These are phyloP conservation scores for Spodoptera littoralis DNA, from an alignment of 2,888 invertebrate genomes.

Conservation along the genomic window DNA sequence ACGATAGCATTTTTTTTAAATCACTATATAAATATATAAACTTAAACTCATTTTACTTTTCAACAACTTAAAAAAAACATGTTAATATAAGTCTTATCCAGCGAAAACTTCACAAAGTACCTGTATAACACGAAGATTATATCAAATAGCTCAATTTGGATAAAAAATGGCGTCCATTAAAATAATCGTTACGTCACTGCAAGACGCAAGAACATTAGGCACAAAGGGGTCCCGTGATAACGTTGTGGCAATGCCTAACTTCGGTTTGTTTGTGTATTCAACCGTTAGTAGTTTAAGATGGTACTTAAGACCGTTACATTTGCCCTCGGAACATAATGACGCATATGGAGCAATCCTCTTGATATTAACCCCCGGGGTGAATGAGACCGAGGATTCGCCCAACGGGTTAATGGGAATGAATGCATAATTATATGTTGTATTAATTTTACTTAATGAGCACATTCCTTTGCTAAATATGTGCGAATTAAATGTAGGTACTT, in stretches of 20 bases:
- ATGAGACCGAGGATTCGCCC: slow-evolving; percentile 32
- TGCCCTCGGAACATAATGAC: slow-evolving; percentile 67
- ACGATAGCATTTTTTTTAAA: no score
- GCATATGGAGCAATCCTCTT: slow-evolving; percentile 58
- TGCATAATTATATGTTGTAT: slow-evolving; percentile 55
- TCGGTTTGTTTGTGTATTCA: slow-evolving; percentile 44
- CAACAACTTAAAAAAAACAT: slow-evolving; percentile 3
- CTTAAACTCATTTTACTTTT: no score
- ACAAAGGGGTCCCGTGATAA: slow-evolving; percentile 38
- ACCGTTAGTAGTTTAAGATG: slow-evolving; percentile 62
- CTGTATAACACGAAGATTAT: slow-evolving; percentile 23
- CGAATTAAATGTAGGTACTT: no score
- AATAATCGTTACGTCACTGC: slow-evolving; percentile 30
- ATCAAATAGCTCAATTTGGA: slow-evolving; percentile 46
- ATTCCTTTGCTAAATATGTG: slow-evolving; percentile 2
- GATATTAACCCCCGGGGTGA: slow-evolving; percentile 64
- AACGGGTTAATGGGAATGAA: slow-evolving; percentile 47
- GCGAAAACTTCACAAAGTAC: slow-evolving; percentile 7
- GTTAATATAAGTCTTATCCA: background rate
- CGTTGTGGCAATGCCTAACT: slow-evolving; percentile 35
- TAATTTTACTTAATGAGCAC: slow-evolving; percentile 56
- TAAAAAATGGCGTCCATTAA: slow-evolving; percentile 39
- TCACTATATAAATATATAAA: no score
- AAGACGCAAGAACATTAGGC: slow-evolving; percentile 40
- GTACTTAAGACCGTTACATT: slow-evolving; percentile 64